Evolutionary conservation across 2,113 vertebrate species (phyloP), one percentile per base, ranked within the genome.

Genomic region (Saimiri boliviensis): DNA sequence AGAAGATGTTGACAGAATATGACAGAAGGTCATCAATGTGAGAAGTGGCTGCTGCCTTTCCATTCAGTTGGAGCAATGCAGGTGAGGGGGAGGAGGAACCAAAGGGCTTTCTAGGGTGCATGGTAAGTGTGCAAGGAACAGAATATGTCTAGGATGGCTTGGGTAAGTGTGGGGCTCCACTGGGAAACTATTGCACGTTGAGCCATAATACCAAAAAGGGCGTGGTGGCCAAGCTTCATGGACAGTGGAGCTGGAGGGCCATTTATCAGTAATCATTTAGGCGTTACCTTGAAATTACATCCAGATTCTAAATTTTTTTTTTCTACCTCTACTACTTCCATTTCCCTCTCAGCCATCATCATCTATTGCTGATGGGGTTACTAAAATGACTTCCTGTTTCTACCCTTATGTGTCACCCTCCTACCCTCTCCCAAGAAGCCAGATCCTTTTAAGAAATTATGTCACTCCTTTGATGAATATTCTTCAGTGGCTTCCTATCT

Each of bases 81-180:
- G 49, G 35, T 5, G 73, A 20, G 0, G 8, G 11, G 8, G 6
- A 42, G 1, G 16, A 56, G 63, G 3, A 40, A 12, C 0, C 1
- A 0, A 47, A 27, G 32, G 32, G 2, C 27, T 90, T 81, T 35
- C 17, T 68, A 47, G 30, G 17, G 37, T 71, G 35, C 5, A 8
- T 10, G 23, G 5, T n/a, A 66, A n/a, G 0, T 80, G 70, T 70
- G 42, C 14, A 21, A 71, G 35, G 23, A 93, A 68, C 12, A 89
- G 32, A 89, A 13, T n/a, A 47, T 8, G 73, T 86, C 81, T 58
- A 52, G 27, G 52, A 83, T 54, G 66, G 45, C 40, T 40, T 35
- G 8, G 1, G 8, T 70, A 8, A 32, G 9, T 10, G 14, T 60
- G 42, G 68, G n/a, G 23, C 83, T 95, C 12, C 1, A 12, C 47